These are phyloP conservation scores for Anadara kagoshimensis DNA, from an alignment of 1,140 invertebrate genomes.

Conservation along the genomic window DNA sequence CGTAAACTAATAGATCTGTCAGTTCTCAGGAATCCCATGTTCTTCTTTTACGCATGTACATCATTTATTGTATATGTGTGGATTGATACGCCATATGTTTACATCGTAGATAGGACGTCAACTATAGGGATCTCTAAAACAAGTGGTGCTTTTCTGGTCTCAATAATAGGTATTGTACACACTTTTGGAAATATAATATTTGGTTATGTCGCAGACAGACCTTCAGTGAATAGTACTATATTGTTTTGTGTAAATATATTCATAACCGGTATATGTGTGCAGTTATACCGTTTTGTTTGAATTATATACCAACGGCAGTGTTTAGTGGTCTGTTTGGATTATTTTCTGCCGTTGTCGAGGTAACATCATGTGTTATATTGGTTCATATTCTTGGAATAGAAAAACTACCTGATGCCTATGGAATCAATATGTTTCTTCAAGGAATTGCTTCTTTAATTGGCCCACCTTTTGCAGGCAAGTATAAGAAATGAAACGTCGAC, in stretches of 20 bases:
- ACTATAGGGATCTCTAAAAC: conserved; percentile 73
- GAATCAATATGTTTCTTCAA: conserved; percentile 53
- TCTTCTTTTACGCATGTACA: conserved; percentile 56
- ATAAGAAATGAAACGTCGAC: not conserved
- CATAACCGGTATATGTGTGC: conserved; percentile 49
- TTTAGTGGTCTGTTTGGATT: conserved; percentile 49
- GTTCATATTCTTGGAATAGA: conserved; percentile 54
- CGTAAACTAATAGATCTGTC: conserved; percentile 8
- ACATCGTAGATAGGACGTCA: conserved; percentile 55
- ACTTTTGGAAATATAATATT: conserved; percentile 84
- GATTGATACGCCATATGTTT: conserved; percentile 68
- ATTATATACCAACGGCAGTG: conserved; percentile 13
- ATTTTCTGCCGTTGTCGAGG: conserved; percentile 52
- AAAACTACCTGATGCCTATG: conserved; percentile 51
- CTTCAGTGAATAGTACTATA: conserved; percentile 70
- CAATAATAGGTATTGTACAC: conserved; percentile 85
- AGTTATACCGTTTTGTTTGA: conserved; percentile 48
- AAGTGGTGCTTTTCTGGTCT: conserved; percentile 89
- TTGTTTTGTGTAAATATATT: conserved; percentile 59
- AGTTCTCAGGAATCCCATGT: conserved; percentile 48
- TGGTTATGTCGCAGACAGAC: conserved; percentile 88
- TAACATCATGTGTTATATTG: conserved; percentile 48
- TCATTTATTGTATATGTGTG: conserved; percentile 66
- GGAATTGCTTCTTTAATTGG: conserved; percentile 57
- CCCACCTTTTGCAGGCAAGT: conserved; percentile 54